These are phyloP conservation scores for Ectobius pallidus DNA, from an alignment of 2,888 invertebrate genomes.

Conservation along the genomic window DNA sequence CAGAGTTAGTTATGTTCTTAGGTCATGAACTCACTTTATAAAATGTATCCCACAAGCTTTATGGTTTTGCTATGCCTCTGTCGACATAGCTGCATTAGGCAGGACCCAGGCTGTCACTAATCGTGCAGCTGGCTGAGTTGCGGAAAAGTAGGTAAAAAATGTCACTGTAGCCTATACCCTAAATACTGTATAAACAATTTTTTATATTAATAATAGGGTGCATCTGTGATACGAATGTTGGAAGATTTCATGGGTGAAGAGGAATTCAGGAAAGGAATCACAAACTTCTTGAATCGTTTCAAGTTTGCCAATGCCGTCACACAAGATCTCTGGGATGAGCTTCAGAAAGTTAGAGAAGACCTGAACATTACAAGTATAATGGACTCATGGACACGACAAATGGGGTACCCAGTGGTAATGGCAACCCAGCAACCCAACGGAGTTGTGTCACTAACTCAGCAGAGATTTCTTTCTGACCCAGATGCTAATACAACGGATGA, in stretches of 20 bases:
- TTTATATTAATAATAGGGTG: no score
- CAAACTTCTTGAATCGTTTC: slow-evolving; percentile 73
- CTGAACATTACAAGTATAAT: slow-evolving; percentile 69
- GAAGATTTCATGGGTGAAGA: slow-evolving; percentile 77
- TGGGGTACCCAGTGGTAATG: slow-evolving; percentile 82
- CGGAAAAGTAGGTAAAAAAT: no score
- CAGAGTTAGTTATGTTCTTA: no score
- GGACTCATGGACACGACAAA: slow-evolving; percentile 90
- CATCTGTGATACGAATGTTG: slow-evolving; percentile 86
- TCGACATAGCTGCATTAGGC: no score
- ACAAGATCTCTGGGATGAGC: slow-evolving; percentile 71
- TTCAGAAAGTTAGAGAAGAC: slow-evolving; percentile 63
- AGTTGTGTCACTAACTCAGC: slow-evolving; percentile 68
- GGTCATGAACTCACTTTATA: no score
- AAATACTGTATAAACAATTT: no score
- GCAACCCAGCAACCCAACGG: slow-evolving; percentile 55
- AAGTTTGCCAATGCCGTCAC: slow-evolving; percentile 80
- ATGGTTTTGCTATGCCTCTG: no score
- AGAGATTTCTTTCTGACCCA: slow-evolving; percentile 75
- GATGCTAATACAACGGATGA: slow-evolving; percentile 58
- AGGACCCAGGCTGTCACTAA: no score
- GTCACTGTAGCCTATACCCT: no score
- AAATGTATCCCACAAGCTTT: no score
- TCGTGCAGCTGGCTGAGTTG: no score
- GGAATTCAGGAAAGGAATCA: slow-evolving; percentile 74